Conservation (phyloP, 64 coral and sea anemone genomes). For the Anthopleura sola region DNA sequence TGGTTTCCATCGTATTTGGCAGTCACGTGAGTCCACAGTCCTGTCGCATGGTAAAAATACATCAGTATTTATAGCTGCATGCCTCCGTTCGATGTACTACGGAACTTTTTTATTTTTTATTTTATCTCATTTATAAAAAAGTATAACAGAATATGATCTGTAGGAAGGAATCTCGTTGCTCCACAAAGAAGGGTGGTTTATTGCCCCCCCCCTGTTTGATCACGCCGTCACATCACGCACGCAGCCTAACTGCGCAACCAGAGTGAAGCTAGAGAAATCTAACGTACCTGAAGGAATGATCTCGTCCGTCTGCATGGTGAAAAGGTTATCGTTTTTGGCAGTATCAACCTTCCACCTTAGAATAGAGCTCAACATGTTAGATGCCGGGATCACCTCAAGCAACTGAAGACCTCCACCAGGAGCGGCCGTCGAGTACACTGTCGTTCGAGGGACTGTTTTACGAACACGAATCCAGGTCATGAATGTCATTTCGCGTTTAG, state of each 20-base stretch:
- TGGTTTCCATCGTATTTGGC: conserved; percentile 26
- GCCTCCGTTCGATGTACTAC: too few species aligned
- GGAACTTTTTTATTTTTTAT: too few species aligned
- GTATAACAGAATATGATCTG: too few species aligned
- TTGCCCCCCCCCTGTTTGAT: too few species aligned
- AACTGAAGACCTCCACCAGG: not conserved
- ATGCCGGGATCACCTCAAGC: not conserved
- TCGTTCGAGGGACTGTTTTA: not conserved
- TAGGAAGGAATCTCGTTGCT: too few species aligned
- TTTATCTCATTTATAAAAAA: too few species aligned
- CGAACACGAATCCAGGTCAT: conserved; percentile 6
- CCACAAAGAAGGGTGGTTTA: too few species aligned
- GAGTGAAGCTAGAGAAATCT: not conserved
- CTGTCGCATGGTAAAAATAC: not conserved
- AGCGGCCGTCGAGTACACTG: not conserved
- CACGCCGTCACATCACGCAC: too few species aligned
- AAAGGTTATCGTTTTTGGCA: not conserved
- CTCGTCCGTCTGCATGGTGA: not conserved
- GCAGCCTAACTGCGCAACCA: too few species aligned
- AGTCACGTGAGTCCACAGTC: not conserved
- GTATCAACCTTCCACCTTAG: not conserved
- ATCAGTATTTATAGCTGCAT: too few species aligned
- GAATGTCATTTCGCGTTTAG: not conserved
- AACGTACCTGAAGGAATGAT: conserved; percentile 5
- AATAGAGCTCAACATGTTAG: not conserved